Conservation (phyloP, 2,888 invertebrate genomes). For the Ceriagrion tenellum region DNA sequence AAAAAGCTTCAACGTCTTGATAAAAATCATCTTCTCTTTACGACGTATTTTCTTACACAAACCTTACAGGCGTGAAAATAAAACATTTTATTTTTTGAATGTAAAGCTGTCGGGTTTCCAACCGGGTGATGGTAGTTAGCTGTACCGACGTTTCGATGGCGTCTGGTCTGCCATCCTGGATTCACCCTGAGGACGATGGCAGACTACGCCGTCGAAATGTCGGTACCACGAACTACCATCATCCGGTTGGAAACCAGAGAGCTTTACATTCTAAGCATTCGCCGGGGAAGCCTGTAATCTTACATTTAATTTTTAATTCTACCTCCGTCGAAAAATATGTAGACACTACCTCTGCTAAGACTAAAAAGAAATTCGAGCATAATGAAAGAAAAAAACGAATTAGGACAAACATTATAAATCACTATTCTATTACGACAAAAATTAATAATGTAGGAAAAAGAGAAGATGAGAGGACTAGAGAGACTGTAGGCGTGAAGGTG, state of each 20-base stretch:
- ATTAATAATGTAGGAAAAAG: not conserved
- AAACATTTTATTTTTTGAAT: too few species aligned
- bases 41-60: not conserved
- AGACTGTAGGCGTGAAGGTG: not conserved
- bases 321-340: not conserved
- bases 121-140: too few species aligned
- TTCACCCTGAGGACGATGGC: too few species aligned
- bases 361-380: not conserved
- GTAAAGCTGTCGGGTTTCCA: too few species aligned
- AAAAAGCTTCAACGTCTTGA: not conserved
- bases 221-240: too few species aligned
- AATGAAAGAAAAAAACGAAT: not conserved
- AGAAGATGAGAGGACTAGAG: not conserved
- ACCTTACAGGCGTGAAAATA: not conserved
- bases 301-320: too few species aligned
- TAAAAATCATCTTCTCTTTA: not conserved
- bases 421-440: not conserved
- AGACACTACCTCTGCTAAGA: not conserved
- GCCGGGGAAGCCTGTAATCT: too few species aligned
- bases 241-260: too few species aligned
- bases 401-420: not conserved
- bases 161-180: too few species aligned
- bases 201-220: too few species aligned
- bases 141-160: too few species aligned
- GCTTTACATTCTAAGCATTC: too few species aligned